These are phyloP conservation scores for Hipposideros larvatus DNA, from an alignment of 2,797 vertebrate genomes.

Conservation along the genomic window DNA sequence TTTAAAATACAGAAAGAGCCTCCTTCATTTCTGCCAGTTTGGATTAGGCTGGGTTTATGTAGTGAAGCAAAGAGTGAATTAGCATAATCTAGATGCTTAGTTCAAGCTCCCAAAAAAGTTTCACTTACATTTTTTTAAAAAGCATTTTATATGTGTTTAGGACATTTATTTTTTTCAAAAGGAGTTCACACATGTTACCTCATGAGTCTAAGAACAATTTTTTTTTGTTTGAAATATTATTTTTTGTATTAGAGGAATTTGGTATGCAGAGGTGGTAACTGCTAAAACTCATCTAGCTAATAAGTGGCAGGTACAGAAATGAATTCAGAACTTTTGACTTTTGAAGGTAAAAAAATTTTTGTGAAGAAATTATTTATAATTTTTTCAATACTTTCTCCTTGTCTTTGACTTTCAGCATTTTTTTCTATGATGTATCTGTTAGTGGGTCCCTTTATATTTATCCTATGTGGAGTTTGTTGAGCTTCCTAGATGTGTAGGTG, in stretches of 20 bases:
- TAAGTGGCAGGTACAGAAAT: neutral
- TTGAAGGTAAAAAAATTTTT: neutral
- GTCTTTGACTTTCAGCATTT: neutral
- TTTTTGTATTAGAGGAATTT: neutral
- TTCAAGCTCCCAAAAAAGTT: neutral
- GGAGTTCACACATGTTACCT: neutral
- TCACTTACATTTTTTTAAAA: neutral
- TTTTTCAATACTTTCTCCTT: neutral
- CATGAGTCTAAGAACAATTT: neutral
- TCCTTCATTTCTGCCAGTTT: slow-evolving; percentile 22
- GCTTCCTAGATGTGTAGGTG: neutral
- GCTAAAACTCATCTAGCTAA: neutral
- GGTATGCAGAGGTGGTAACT: neutral
- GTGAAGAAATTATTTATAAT: neutral
- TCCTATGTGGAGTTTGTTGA: neutral
- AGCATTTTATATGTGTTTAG: neutral
- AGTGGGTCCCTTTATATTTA: neutral
- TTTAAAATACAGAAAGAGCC: neutral
- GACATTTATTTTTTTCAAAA: neutral
- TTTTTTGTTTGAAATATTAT: neutral
- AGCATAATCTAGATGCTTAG: neutral
- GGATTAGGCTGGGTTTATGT: neutral
- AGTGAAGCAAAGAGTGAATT: neutral
- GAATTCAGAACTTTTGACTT: neutral
- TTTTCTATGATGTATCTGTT: neutral